These are phyloP conservation scores for Orthosia gracilis DNA, from an alignment of 2,888 invertebrate species.

Conservation along the genomic window DNA sequence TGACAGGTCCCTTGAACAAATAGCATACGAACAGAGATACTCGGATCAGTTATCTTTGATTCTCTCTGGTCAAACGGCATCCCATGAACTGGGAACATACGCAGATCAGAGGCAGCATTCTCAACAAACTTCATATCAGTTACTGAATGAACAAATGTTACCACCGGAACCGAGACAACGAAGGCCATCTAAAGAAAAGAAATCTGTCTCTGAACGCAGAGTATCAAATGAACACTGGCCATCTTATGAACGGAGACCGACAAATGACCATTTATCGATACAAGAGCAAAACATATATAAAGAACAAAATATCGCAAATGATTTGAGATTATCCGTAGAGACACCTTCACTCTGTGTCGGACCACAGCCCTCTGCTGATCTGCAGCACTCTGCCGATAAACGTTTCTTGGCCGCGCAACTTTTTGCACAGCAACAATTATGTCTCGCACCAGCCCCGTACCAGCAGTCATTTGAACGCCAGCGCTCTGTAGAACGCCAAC, in stretches of 20 bases:
- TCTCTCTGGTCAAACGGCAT: conserved; percentile 8
- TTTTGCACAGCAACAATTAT: background rate
- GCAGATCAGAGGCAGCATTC: conserved; percentile 30
- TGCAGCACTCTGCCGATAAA: background rate
- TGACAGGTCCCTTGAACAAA: conserved; percentile 35
- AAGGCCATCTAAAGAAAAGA: conserved; percentile 52
- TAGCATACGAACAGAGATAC: conserved; percentile 34
- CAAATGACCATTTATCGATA: conserved; percentile 35
- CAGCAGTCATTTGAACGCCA: background rate
- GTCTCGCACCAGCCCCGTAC: background rate
- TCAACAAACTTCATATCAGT: conserved; percentile 29
- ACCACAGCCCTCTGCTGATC: background rate
- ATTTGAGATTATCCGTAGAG: conserved; percentile 32
- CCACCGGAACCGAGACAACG: conserved; percentile 42
- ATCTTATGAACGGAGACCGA: conserved; percentile 37
- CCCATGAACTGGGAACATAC: conserved; percentile 38
- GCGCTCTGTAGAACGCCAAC: background rate
- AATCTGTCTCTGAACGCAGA: conserved; percentile 38
- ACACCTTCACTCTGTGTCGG: background rate
- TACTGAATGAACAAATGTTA: conserved; percentile 44
- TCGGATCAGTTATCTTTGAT: conserved; percentile 23
- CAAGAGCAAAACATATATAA: conserved; percentile 32
- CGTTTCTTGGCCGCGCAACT: background rate
- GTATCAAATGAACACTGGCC: conserved; percentile 47
- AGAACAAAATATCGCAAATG: conserved; percentile 27